These are phyloP conservation scores for Drosophila novamexicana DNA, from an alignment of 1,140 invertebrate genomes.

Conservation along the genomic window DNA sequence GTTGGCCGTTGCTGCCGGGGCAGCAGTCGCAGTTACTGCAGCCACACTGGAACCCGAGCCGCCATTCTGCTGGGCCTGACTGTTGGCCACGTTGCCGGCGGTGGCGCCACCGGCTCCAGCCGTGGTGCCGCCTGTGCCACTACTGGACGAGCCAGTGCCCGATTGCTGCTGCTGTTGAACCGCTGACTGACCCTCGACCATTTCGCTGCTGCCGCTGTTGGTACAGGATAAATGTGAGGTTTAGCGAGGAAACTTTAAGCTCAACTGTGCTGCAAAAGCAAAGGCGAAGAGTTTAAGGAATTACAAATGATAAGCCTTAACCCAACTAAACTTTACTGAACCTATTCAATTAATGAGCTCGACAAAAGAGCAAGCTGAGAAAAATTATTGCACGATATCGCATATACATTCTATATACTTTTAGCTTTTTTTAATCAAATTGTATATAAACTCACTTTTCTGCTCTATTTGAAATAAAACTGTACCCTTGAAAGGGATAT, in stretches of 20 bases:
- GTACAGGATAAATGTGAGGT: not conserved
- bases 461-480: too few relatives aligned
- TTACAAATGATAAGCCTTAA: too few relatives aligned
- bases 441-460: too few relatives aligned
- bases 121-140: conserved; percentile 17
- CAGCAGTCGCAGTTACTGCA: conserved; percentile 29
- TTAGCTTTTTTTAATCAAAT: too few relatives aligned
- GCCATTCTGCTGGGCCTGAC: conserved; percentile 73
- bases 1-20: conserved; percentile 19
- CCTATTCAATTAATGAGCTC: not conserved
- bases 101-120: conserved; percentile 13
- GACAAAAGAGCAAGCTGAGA: too few relatives aligned
- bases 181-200: conserved; percentile 75
- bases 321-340: conserved; percentile 1
- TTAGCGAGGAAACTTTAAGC: not conserved
- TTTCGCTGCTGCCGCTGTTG: conserved; percentile 42
- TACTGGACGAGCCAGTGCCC: conserved; percentile 20
- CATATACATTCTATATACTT: too few relatives aligned
- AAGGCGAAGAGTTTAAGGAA: too few relatives aligned
- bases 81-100: conserved; percentile 47
- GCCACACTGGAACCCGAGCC: conserved; percentile 43
- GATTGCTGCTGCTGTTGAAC: conserved; percentile 63
- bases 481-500: too few relatives aligned
- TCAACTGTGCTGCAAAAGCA: not conserved
- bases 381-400: too few relatives aligned